Evolutionary conservation across 2,888 invertebrate genomes (phyloP).

Genomic region (Cenopis cana): DNA sequence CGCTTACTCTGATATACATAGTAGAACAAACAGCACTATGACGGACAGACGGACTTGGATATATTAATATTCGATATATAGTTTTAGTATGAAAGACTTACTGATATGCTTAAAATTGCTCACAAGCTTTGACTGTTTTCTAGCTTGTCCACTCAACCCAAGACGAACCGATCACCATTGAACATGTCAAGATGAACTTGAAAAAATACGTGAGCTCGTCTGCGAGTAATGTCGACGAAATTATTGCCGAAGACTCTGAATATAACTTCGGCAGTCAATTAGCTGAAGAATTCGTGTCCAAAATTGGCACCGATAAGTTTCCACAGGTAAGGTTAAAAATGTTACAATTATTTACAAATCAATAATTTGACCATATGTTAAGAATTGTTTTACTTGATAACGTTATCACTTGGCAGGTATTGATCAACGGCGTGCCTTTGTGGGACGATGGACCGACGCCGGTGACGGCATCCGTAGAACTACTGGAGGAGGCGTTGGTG

Average conservation of each 20-base stretch:
- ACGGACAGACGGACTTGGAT: too few species aligned
- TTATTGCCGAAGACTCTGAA: conserved; percentile 94
- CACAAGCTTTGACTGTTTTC: conserved; percentile 27
- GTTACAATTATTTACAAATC: too few species aligned
- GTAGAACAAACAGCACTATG: not conserved
- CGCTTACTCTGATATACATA: not conserved
- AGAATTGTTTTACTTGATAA: not conserved
- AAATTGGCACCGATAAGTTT: conserved; percentile 89
- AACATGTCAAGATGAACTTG: conserved; percentile 89
- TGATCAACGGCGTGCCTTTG: conserved; percentile 97
- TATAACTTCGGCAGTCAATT: conserved; percentile 95
- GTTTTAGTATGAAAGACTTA: too few species aligned
- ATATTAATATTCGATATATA: too few species aligned
- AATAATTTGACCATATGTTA: not conserved
- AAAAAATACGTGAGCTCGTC: conserved; percentile 75
- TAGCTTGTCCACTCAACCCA: conserved; percentile 67
- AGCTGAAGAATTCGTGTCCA: conserved; percentile 91
- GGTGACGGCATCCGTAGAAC: conserved; percentile 85
- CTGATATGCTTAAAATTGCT: too few species aligned
- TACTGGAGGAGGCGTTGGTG: conserved; percentile 96
- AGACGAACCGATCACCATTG: conserved; percentile 82
- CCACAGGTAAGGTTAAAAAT: conserved; percentile 72
- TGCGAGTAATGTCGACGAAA: conserved; percentile 87
- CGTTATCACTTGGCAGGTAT: conserved; percentile 80
- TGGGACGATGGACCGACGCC: conserved; percentile 87